Conservation (phyloP, 2,888 invertebrate species). For the Baccha elongata region DNA sequence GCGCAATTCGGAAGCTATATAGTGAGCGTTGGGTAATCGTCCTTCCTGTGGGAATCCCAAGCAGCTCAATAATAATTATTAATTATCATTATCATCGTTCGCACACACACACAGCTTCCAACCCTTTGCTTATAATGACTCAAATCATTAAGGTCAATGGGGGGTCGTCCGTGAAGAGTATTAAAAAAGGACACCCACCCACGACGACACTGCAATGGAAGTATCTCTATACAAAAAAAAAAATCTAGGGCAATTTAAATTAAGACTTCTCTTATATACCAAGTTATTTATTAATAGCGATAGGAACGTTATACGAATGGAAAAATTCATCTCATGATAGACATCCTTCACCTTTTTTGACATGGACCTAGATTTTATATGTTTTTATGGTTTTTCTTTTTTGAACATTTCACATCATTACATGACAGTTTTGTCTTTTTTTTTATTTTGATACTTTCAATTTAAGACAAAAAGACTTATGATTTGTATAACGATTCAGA, state of each 20-base stretch:
- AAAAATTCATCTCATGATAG: background rate
- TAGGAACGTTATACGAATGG: background rate
- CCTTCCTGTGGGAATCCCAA: background rate
- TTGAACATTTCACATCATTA: background rate
- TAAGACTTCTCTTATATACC: conserved; percentile 39
- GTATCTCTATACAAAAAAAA: background rate
- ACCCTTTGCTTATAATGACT: conserved; percentile 27
- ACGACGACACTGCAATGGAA: conserved; percentile 19
- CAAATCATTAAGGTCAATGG: conserved; percentile 36
- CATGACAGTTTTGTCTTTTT: background rate
- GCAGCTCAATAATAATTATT: conserved; percentile 8
- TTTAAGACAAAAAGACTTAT: background rate
- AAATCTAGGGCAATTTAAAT: conserved; percentile 61
- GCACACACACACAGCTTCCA: conserved; percentile 4
- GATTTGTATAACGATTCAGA: too few species aligned
- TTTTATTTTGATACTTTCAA: background rate
- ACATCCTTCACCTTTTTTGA: conserved; percentile 54
- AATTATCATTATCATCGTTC: conserved; percentile 1
- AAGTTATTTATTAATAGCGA: conserved; percentile 61
- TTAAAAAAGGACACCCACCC: conserved; percentile 22
- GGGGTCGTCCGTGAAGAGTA: conserved; percentile 21
- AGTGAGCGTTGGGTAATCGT: conserved; percentile 11
- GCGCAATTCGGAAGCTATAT: background rate
- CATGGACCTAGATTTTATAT: conserved; percentile 6
- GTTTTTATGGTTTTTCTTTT: background rate